phyloP scores from a whole-genome alignment of 1,140 invertebrate genomes.

The Leptinotarsa texana region DNA sequence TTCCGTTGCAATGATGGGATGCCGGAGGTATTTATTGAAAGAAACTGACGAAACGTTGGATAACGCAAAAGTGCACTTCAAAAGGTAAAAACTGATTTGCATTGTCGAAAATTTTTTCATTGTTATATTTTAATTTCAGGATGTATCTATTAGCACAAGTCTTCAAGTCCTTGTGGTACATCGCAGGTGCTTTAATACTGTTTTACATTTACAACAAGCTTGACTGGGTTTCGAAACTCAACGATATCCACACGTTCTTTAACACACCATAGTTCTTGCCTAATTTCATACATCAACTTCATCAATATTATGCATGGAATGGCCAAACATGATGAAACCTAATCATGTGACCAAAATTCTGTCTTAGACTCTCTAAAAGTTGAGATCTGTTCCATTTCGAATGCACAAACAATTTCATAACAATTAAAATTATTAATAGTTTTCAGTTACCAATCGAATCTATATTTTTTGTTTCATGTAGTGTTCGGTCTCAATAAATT shows the following conservation, averaged over 20 bases:
- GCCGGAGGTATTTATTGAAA: constrained; percentile 64
- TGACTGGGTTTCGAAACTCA: not conserved
- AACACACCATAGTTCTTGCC: not conserved
- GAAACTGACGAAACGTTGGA: constrained; percentile 64
- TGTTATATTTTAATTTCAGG: not conserved
- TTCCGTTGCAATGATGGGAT: constrained; percentile 51
- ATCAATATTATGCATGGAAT: too few relatives aligned
- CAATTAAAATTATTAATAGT: too few relatives aligned
- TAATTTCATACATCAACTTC: too few relatives aligned
- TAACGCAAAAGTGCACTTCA: constrained; percentile 47
- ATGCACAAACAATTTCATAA: too few relatives aligned
- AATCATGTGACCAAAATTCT: too few relatives aligned
- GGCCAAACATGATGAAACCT: too few relatives aligned
- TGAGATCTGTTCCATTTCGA: too few relatives aligned
- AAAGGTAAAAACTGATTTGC: constrained; percentile 22
- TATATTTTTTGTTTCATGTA: too few relatives aligned
- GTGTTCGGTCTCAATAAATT: too few relatives aligned
- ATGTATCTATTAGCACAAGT: constrained; percentile 9
- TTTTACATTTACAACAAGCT: not conserved
- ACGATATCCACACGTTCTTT: not conserved
- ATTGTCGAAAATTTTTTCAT: not conserved
- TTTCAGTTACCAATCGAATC: too few relatives aligned
- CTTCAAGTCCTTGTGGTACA: not conserved
- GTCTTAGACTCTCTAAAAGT: too few relatives aligned
- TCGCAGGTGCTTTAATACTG: not conserved